Base-by-base conservation (phyloP, 2,113 vertebrate genomes). In the Camelus dromedarius region DNA sequence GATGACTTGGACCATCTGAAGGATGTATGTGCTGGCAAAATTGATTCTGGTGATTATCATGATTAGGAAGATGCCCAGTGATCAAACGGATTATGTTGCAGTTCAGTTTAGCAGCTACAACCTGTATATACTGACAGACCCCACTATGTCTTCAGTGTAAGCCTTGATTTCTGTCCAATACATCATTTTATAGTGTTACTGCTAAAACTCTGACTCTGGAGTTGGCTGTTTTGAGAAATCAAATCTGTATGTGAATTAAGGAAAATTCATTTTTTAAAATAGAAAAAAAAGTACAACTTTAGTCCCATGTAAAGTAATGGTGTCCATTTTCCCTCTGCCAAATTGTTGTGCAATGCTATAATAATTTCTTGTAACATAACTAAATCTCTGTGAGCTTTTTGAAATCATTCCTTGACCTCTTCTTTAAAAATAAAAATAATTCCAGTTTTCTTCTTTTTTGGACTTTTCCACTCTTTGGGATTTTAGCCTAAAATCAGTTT, bases 331-430 rank as follows among this genome's bases (percentile, higher is more conserved):
- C 48, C 56, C 35, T 67, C 2, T 83, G 12, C 15, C 52, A 92
- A 38, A 95, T 89, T 62, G 28, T 20, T 91, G 8, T 69, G 30
- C 56, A 38, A 79, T n/a, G 28, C 11, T 90, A 28, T 67, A 13
- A 42, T 66, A 50, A 85, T 50, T 89, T 95, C 26, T 91, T 4
- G 67, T 46, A 0, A 12, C 4, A 6, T 54, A 87, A 67, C 10
- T 38, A 60, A 69, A 90, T 91, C 38, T 96, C 62, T 60, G 7
- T 62, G 54, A 91, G 67, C 2, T 60, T 91, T 83, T 54, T 77
- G 6, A 95, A 93, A 85, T 93, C 16, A 38, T 84, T 83, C 85
- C 42, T 85, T 93, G 20, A 95, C 72, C 84, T 91, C 15, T 50
- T 85, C 11, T 58, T 89, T 92, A 28, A 14, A 54, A 16, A 50